phyloP scores from a whole-genome alignment of 2,797 vertebrate genomes.

The Chrysocyon brachyurus region DNA sequence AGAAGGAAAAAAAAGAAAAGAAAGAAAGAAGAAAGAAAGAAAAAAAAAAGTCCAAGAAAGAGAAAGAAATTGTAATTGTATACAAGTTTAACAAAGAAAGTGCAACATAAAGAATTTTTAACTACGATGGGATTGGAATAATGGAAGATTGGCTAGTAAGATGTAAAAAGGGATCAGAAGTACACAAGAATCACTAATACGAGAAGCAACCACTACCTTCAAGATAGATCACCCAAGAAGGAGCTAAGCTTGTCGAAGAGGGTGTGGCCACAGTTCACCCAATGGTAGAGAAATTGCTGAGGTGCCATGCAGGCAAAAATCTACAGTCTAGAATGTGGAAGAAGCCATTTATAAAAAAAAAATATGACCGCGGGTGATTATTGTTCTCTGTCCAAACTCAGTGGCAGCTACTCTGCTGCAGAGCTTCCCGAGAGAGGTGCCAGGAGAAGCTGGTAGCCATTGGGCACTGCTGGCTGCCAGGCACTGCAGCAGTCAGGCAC shows the following conservation, averaged over 20 bases:
- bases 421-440: background rate
- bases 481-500: background rate
- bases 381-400: background rate
- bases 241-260: background rate
- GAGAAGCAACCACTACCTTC: background rate
- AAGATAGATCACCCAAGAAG: background rate
- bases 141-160: background rate
- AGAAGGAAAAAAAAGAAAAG: background rate
- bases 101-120: constrained; percentile 4
- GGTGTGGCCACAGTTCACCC: background rate
- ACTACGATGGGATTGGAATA: background rate
- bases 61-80: background rate
- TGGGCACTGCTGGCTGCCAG: background rate
- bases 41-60: constrained; percentile 22
- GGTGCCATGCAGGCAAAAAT: constrained; percentile 14
- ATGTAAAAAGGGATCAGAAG: background rate
- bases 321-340: background rate
- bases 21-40: background rate
- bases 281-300: background rate
- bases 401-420: background rate
- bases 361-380: background rate
- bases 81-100: constrained; percentile 22
- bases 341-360: background rate
- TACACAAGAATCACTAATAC: background rate
- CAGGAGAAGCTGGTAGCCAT: background rate